A percentile compares a stretch with the other conserved stretches of the same genome.
Conservation (phyloP, 2,888 invertebrate genomes). For the Epinotia brunnichana region DNA sequence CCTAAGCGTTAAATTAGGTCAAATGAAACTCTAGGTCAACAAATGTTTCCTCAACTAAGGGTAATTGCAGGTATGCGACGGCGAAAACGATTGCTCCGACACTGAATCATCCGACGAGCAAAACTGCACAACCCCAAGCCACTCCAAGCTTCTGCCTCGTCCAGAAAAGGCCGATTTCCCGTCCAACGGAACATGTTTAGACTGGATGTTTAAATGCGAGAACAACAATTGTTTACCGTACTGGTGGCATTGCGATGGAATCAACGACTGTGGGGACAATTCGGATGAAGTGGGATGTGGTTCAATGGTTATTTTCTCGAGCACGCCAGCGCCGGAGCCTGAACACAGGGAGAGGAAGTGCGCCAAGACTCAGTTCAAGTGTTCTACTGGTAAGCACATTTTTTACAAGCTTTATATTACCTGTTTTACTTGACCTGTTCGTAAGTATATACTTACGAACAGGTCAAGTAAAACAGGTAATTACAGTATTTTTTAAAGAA, state of each 20-base stretch:
- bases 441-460: too few species aligned
- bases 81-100: slow-evolving; percentile 88
- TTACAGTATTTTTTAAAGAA: too few species aligned
- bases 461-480: too few species aligned
- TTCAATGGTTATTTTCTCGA: slow-evolving; percentile 54
- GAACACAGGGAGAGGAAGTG: slow-evolving; percentile 59
- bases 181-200: slow-evolving; percentile 82
- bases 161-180: slow-evolving; percentile 57
- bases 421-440: too few species aligned
- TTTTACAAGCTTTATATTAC: too few species aligned
- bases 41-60: background rate
- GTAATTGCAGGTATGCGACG: slow-evolving; percentile 84
- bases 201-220: slow-evolving; percentile 91
- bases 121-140: slow-evolving; percentile 82
- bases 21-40: too few species aligned
- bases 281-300: slow-evolving; percentile 89
- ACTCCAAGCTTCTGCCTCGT: slow-evolving; percentile 65
- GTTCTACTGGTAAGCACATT: slow-evolving; percentile 71
- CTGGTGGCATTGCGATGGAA: slow-evolving; percentile 92
- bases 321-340: slow-evolving; percentile 58
- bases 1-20: too few species aligned
- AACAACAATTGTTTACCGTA: slow-evolving; percentile 89
- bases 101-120: slow-evolving; percentile 87
- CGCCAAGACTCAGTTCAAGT: slow-evolving; percentile 75
- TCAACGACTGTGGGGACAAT: slow-evolving; percentile 89